Conservation (phyloP, 2,113 vertebrate species). For the human region DNA sequence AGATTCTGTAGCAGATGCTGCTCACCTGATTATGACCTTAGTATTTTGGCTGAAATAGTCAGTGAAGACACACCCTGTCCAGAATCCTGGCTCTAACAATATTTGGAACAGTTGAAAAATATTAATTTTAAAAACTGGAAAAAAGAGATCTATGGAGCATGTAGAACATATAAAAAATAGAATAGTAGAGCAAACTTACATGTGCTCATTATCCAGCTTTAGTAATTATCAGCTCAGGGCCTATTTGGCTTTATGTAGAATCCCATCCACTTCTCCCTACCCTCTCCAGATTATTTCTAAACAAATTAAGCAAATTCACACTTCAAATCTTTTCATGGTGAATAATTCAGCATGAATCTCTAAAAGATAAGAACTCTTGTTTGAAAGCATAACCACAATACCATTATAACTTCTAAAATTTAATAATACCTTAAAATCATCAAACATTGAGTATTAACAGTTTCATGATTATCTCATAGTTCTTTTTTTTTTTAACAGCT, state of each 20-base stretch:
- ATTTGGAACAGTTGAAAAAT: background rate
- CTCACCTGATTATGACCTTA: background rate
- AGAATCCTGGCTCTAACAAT: background rate
- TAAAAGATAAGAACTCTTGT: background rate
- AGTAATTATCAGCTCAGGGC: background rate
- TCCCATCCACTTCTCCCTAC: background rate
- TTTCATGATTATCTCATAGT: background rate
- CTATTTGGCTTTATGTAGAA: background rate
- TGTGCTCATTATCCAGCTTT: background rate
- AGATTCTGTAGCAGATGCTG: background rate
- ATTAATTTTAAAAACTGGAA: background rate
- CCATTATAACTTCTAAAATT: background rate
- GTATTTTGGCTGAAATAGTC: background rate
- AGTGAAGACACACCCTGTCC: background rate
- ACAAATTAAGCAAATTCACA: background rate
- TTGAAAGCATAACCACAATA: background rate
- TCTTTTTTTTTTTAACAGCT: background rate
- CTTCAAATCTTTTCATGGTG: background rate
- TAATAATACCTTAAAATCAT: background rate
- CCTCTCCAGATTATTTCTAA: background rate
- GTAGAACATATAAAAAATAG: background rate
- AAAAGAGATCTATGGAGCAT: background rate
- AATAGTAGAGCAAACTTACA: background rate
- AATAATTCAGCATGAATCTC: background rate
- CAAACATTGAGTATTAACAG: background rate